Evolutionary conservation across 1,140 invertebrate species (phyloP), one percentile per base, ranked within the genome.

Genomic region (Aculops lycopersici): DNA sequence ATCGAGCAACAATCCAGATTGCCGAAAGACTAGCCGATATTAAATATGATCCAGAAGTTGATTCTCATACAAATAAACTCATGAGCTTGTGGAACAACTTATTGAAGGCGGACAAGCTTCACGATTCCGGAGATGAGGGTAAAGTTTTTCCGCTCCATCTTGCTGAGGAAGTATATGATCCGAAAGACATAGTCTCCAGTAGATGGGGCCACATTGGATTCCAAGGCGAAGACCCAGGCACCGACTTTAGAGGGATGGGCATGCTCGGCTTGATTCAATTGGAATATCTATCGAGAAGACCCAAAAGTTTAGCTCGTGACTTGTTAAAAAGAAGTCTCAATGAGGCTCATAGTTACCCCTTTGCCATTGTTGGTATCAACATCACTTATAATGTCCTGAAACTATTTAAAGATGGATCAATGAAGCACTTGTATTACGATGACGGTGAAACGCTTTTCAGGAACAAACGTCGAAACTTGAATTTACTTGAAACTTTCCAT

Each of bases 201-300:
- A 81, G 92, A 50, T 95, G 88, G 88, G 73, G 79, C 50, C 65
- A 75, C 20, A 83, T 97, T 48, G 88, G 88, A 5, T 95, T 88
- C 54, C 73, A 90, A 64, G 88, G 88, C 14, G 75, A 88, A 50
- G 84, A 95, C 63, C 88, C 88, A 1, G 74, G 77, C 57, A 95
- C 88, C 2, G 88, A 95, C 61, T 95, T 95, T 52, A 66, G 88
- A 37, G 88, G 86, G 42, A 94, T 94, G 83, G 88, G 88, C 41
- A 56, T 90, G n/a, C 61, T 95, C 14, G 81, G 84, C 3, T 56
- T 97, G 18, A 72, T 90, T 49, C 86, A 92, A 58, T 58, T 97
- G 2, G 52, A 88, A 49, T 90, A 69, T 55, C 88, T 92, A 62
- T 74, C 74, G 37, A 64, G 64, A 41, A 71, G 76, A 49, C 80